Percentiles rank a stretch among this genome's conserved stretches.
Evolutionary conservation across 2,888 invertebrate species (phyloP).

Genomic region (Strigamia maritima): DNA sequence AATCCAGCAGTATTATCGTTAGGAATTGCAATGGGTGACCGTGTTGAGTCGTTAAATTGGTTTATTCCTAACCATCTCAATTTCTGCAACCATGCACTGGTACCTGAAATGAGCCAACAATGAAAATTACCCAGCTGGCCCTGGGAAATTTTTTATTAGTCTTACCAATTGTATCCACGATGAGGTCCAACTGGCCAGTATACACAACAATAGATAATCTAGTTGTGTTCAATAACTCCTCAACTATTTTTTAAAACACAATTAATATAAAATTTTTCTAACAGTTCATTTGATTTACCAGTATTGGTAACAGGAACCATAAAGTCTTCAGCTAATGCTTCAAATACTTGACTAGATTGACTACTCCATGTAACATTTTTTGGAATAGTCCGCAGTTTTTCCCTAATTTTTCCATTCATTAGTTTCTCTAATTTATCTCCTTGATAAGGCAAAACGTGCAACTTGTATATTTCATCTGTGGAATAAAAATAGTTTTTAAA

Average conservation of each 20-base stretch:
- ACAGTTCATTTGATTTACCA: slow-evolving; percentile 55
- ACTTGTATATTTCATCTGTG: slow-evolving; percentile 43
- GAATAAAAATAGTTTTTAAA: background rate
- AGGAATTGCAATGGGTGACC: slow-evolving; percentile 60
- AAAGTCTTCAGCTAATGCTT: slow-evolving; percentile 63
- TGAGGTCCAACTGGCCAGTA: slow-evolving; percentile 78
- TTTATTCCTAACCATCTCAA: slow-evolving; percentile 64
- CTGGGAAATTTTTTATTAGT: too few relatives aligned
- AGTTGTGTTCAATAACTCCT: slow-evolving; percentile 65
- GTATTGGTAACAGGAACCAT: slow-evolving; percentile 74
- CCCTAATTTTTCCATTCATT: slow-evolving; percentile 70
- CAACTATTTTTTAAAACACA: slow-evolving; percentile 58
- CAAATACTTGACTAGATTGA: slow-evolving; percentile 62
- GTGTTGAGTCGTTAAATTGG: slow-evolving; percentile 59
- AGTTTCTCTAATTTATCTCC: slow-evolving; percentile 53
- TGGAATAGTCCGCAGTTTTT: slow-evolving; percentile 63
- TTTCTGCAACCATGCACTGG: slow-evolving; percentile 70
- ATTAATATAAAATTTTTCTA: background rate
- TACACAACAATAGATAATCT: slow-evolving; percentile 67
- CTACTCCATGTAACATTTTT: slow-evolving; percentile 64
- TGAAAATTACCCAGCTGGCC: too few relatives aligned
- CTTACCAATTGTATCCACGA: slow-evolving; percentile 75
- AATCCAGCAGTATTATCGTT: slow-evolving; percentile 68
- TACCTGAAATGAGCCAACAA: slow-evolving; percentile 61
- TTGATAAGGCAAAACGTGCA: slow-evolving; percentile 45